Conservation (phyloP, 2,113 vertebrate species). For the Pteronura brasiliensis region DNA sequence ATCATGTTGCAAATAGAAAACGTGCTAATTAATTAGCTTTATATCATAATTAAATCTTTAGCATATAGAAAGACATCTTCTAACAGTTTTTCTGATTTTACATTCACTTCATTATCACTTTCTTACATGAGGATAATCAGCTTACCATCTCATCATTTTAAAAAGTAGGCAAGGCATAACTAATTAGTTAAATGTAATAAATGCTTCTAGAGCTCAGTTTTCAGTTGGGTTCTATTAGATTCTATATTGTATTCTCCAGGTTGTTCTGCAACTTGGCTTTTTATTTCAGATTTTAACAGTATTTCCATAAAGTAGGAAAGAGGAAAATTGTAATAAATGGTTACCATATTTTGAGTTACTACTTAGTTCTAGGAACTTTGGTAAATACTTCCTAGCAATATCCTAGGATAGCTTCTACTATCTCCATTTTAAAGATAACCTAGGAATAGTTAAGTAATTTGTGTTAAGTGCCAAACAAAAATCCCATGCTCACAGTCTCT, state of each 20-base stretch:
- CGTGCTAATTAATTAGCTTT: background rate
- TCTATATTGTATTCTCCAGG: background rate
- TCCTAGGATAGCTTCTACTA: background rate
- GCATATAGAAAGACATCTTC: background rate
- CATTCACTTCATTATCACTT: background rate
- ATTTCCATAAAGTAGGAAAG: background rate
- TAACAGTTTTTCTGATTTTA: background rate
- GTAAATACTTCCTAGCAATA: background rate
- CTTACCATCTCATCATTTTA: background rate
- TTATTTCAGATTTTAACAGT: background rate
- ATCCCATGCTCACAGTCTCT: background rate
- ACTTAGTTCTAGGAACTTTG: conserved; percentile 10
- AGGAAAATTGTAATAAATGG: background rate
- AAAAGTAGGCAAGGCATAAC: background rate
- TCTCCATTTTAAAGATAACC: background rate
- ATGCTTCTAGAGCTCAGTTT: background rate
- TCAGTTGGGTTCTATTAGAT: background rate
- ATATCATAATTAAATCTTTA: conserved; percentile 2
- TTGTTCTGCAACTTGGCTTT: conserved; percentile 11
- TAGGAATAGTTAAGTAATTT: background rate
- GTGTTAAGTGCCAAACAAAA: conserved; percentile 4
- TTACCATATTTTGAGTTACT: background rate
- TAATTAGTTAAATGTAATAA: background rate
- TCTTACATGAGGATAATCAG: background rate
- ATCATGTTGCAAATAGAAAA: background rate